A percentile compares a stretch with the other conserved stretches of the same genome.
Conservation (phyloP, 1,140 invertebrate genomes). For the Palaemon carinicauda region DNA sequence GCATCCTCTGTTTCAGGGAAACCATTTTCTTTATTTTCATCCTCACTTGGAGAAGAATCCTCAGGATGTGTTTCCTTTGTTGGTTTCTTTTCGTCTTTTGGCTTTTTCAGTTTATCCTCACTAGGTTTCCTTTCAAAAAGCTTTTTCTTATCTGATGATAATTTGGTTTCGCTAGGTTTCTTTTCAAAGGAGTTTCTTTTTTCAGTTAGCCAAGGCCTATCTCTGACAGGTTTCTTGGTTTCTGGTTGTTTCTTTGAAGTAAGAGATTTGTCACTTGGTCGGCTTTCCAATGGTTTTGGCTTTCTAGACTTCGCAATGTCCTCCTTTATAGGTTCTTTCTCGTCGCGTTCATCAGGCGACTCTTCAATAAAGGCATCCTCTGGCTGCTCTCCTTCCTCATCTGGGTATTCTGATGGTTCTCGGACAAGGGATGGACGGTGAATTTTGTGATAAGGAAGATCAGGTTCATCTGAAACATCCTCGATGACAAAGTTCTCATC, state of each 20-base stretch:
- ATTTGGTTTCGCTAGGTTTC: slow-evolving; percentile 18
- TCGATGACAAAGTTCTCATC: slow-evolving; percentile 46
- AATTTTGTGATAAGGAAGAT: slow-evolving; percentile 53
- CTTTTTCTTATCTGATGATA: neutral
- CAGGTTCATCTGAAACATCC: slow-evolving; percentile 53
- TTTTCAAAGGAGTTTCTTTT: slow-evolving; percentile 38
- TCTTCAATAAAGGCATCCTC: slow-evolving; percentile 11
- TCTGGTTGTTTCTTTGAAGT: slow-evolving; percentile 31
- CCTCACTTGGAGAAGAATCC: neutral
- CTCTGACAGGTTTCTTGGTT: slow-evolving; percentile 5
- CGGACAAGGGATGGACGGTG: slow-evolving; percentile 57
- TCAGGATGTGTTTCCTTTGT: neutral
- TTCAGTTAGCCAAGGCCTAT: slow-evolving; percentile 36
- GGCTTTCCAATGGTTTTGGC: slow-evolving; percentile 29
- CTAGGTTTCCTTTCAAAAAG: slow-evolving; percentile 39
- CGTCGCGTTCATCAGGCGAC: neutral
- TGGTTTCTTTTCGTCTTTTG: neutral
- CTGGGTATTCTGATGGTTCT: slow-evolving; percentile 55
- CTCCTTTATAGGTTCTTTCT: neutral
- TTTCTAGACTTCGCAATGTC: slow-evolving; percentile 11
- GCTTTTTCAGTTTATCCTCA: slow-evolving; percentile 4
- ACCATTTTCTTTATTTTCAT: neutral
- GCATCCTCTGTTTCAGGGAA: neutral
- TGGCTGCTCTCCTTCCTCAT: slow-evolving; percentile 4
- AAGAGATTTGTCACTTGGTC: slow-evolving; percentile 25